Percentiles rank a stretch among this genome's conserved stretches.
These are phyloP conservation scores for Neostethus bicornis DNA, from an alignment of 2,797 vertebrate genomes.

Conservation along the genomic window DNA sequence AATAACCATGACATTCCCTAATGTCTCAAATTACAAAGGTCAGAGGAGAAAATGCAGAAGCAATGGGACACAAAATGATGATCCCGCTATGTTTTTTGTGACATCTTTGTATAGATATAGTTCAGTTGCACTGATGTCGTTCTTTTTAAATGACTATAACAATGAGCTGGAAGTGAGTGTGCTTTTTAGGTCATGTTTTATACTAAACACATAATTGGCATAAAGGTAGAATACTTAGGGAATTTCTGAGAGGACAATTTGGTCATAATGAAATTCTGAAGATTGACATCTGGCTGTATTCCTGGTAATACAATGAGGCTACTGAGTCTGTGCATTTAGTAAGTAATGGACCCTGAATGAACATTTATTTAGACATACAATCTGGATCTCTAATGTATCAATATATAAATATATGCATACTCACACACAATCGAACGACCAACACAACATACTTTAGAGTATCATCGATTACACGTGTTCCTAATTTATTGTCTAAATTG, in stretches of 20 bases:
- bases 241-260: slow-evolving; percentile 49
- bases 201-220: slow-evolving; percentile 49
- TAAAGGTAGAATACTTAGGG: slow-evolving; percentile 51
- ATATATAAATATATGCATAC: background rate
- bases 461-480: too few relatives aligned
- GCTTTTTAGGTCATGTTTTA: slow-evolving; percentile 31
- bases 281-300: slow-evolving; percentile 54
- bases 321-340: slow-evolving; percentile 16
- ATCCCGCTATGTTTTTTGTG: background rate
- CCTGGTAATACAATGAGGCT: slow-evolving; percentile 37
- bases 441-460: too few relatives aligned
- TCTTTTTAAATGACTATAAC: background rate
- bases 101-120: background rate
- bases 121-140: background rate
- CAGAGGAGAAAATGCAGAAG: slow-evolving; percentile 19
- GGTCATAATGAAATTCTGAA: slow-evolving; percentile 53
- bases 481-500: too few relatives aligned
- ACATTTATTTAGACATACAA: slow-evolving; percentile 10
- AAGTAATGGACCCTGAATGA: too few relatives aligned
- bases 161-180: slow-evolving; percentile 3
- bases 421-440: slow-evolving; percentile 12
- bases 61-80: background rate
- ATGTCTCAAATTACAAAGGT: slow-evolving; percentile 49
- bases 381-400: too few relatives aligned
- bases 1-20: slow-evolving; percentile 43